These are phyloP conservation scores for Drosophila tropicalis DNA, from an alignment of 1,140 invertebrate species.

Conservation along the genomic window DNA sequence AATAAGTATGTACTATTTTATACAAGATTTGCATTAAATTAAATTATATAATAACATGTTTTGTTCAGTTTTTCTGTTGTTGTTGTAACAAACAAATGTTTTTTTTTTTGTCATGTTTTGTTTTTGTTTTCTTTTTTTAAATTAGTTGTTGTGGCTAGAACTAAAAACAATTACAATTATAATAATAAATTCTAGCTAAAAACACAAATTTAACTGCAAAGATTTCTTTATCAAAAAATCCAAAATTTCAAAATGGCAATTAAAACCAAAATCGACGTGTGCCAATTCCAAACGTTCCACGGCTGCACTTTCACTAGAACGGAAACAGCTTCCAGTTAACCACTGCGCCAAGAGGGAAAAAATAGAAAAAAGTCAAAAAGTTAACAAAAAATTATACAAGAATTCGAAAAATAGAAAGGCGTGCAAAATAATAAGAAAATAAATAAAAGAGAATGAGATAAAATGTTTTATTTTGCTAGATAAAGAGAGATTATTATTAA, in stretches of 20 bases:
- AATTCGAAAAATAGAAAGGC: conserved; percentile 15
- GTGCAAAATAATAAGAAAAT: conserved; percentile 47
- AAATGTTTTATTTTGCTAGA: conserved; percentile 40
- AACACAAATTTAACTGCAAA: conserved; percentile 74
- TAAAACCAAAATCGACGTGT: conserved; percentile 53
- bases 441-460: conserved; percentile 16
- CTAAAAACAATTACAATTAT: conserved; percentile 77
- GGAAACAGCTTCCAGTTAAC: conserved; percentile 83
- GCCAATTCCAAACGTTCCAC: conserved; percentile 65
- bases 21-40: conserved; percentile 63
- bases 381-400: too few species aligned
- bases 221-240: conserved; percentile 48
- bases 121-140: conserved; percentile 8
- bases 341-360: conserved; percentile 51
- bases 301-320: conserved; percentile 69
- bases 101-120: not conserved
- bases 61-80: conserved; percentile 33
- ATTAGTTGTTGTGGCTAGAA: conserved; percentile 60
- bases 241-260: conserved; percentile 67
- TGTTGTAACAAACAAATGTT: conserved; percentile 47
- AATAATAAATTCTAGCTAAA: conserved; percentile 81
- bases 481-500: conserved; percentile 33
- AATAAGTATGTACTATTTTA: conserved; percentile 55
- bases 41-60: conserved; percentile 51
- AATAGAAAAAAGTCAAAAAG: conserved; percentile 18